A percentile compares a stretch with the other conserved stretches of the same genome.
These are phyloP conservation scores for Drosophila albomicans DNA, from an alignment of 1,140 invertebrate species.

Conservation along the genomic window DNA sequence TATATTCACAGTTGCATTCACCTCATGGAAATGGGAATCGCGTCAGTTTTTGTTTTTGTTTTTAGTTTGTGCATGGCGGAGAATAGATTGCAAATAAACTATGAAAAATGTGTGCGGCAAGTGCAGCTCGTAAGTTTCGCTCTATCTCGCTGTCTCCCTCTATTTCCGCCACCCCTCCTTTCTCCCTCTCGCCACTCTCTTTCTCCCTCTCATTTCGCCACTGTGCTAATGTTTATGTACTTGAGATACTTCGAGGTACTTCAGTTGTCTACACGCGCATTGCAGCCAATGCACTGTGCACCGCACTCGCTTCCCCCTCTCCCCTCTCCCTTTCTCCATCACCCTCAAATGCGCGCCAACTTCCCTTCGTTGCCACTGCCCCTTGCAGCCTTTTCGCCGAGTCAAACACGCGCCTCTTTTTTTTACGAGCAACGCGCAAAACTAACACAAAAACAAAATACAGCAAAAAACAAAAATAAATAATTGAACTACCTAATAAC, in stretches of 20 bases:
- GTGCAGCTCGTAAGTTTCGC: slow-evolving; percentile 28
- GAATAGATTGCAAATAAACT: slow-evolving; percentile 52
- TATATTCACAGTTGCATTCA: not conserved
- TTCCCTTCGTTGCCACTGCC: not conserved
- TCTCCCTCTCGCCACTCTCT: not conserved
- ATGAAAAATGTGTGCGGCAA: slow-evolving; percentile 36
- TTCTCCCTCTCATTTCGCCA: not conserved
- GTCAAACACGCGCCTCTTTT: slow-evolving; percentile 61
- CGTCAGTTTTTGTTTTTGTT: not conserved
- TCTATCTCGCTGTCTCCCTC: not conserved
- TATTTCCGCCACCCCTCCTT: not conserved
- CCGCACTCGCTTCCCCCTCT: not conserved
- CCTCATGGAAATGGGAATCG: not conserved
- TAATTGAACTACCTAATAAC: not conserved
- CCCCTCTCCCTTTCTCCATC: not conserved
- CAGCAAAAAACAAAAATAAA: slow-evolving; percentile 34
- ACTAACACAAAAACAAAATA: slow-evolving; percentile 66
- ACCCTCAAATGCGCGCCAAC: not conserved
- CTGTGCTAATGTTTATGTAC: slow-evolving; percentile 56
- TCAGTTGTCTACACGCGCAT: slow-evolving; percentile 72
- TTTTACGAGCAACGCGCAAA: slow-evolving; percentile 65
- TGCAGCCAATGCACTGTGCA: slow-evolving; percentile 52
- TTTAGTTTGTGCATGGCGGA: slow-evolving; percentile 31
- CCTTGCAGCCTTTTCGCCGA: not conserved
- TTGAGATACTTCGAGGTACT: slow-evolving; percentile 67